Base-by-base conservation (phyloP, 2,888 invertebrate species). In the Xestia xanthographa region DNA sequence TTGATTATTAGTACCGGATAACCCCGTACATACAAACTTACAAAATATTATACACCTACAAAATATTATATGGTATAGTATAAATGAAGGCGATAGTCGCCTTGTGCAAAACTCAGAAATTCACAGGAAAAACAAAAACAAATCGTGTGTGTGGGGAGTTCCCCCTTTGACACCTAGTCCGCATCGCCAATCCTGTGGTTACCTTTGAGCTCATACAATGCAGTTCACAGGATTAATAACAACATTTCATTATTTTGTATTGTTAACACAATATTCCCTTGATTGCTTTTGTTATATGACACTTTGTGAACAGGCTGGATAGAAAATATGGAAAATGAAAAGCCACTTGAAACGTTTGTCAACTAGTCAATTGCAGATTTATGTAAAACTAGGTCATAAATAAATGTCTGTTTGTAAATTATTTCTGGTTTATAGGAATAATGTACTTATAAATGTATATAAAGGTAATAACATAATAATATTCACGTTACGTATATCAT, bases 241-340 rank as follows among this genome's bases (percentile, higher is more conserved):
- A 72, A 41, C 1, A 22, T 20, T 73, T 29, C 3, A 41, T 43
- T 69, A 8, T 20, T 41, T 74, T 50, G 20, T 34, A 20, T 29
- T 74, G 29, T 74, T 20, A 34, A 60, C 26, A 41, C 48, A 38
- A 38, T 29, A 17, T 11, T 62, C 29, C 48, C 41, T 22, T 50
- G 48, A 50, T 73, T 45, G 45, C 26, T 56, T 70, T 70, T 29
- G 22, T 29, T 29, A 53, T 45, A 72, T 5, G n/a, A 45, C 29
- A 48, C 14, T 48, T 48, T 74, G 41, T 72, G 48, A 22, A 22
- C 26, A 48, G 22, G 11, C 50, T 17, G 20, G 48, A 38, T 62
- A 11, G 22, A 34, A 50, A 67, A 9, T 34, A 58, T 72, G 58
- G 26, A 62, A 72, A 72, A 48, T 72, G 5, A 48, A 72, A 73